Percentiles rank a stretch among this genome's conserved stretches.
Conservation (phyloP, 2,888 invertebrate species). For the Drosophila subsilvestris region DNA sequence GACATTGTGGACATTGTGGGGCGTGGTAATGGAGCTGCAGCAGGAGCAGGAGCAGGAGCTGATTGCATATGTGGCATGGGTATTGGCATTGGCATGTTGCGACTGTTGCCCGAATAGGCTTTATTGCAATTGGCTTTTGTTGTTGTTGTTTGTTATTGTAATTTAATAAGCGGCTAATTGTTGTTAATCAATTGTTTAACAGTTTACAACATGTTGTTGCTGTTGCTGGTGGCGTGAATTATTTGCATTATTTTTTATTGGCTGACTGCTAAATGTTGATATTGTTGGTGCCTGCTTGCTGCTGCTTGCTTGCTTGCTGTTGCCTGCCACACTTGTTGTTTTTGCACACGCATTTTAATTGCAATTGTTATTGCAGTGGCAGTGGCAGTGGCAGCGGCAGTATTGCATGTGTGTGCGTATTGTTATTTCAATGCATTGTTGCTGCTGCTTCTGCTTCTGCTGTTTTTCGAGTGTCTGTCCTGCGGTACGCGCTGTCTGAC, state of each 20-base stretch:
- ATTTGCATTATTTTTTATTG: constrained; percentile 66
- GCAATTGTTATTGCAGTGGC: constrained; percentile 67
- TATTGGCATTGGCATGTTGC: constrained; percentile 24
- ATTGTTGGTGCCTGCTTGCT: constrained; percentile 7
- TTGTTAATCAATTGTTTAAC: constrained; percentile 83
- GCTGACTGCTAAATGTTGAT: constrained; percentile 31
- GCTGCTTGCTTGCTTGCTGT: constrained; percentile 7
- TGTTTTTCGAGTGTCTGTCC: constrained; percentile 32
- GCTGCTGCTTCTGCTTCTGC: constrained; percentile 7
- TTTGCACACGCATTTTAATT: constrained; percentile 65
- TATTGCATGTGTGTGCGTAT: constrained; percentile 36
- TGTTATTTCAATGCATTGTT: constrained; percentile 35
- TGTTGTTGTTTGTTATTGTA: constrained; percentile 72
- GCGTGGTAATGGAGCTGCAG: not conserved
- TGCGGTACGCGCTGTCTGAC: constrained; percentile 14
- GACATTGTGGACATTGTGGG: not conserved
- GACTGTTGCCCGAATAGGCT: constrained; percentile 26
- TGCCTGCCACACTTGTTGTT: constrained; percentile 17
- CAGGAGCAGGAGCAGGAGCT: no score
- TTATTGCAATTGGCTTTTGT: constrained; percentile 42
- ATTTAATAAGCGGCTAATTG: constrained; percentile 82
- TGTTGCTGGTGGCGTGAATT: constrained; percentile 56
- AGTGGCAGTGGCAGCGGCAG: constrained; percentile 11
- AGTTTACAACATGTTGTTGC: constrained; percentile 67
- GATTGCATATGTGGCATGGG: not conserved